These are phyloP conservation scores for Malthinus seriepunctatus DNA, from an alignment of 2,888 invertebrate species.

Conservation along the genomic window DNA sequence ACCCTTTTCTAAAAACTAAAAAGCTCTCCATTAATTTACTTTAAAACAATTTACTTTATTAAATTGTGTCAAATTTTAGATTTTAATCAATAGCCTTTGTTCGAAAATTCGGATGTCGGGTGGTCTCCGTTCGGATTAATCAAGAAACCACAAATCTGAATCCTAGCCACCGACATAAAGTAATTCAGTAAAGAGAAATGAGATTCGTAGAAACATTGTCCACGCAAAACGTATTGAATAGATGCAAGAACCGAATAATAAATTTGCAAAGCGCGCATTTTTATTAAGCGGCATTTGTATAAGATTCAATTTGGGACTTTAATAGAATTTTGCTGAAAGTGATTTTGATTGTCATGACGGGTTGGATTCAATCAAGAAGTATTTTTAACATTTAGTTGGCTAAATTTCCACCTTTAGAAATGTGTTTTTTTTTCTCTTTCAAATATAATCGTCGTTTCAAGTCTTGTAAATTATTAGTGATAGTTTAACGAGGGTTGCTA, in stretches of 20 bases:
- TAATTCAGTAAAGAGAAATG: slow-evolving; percentile 42
- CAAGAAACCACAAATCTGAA: slow-evolving; percentile 53
- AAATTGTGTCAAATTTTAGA: no score
- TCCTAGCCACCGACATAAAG: slow-evolving; percentile 45
- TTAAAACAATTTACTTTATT: no score
- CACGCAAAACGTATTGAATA: slow-evolving; percentile 39
- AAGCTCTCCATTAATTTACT: no score
- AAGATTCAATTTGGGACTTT: slow-evolving; percentile 22
- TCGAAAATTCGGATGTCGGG: slow-evolving; percentile 10
- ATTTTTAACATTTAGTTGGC: background rate
- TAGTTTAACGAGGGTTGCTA: slow-evolving; percentile 11
- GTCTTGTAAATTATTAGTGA: slow-evolving; percentile 10
- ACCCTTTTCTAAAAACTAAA: background rate
- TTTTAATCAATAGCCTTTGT: no score
- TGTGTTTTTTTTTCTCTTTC: no score
- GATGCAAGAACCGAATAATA: slow-evolving; percentile 37
- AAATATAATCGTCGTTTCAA: slow-evolving; percentile 8
- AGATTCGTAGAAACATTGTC: slow-evolving; percentile 44
- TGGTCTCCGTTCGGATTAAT: slow-evolving; percentile 49
- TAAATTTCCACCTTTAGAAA: background rate
- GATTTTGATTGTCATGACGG: slow-evolving; percentile 9
- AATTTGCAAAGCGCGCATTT: slow-evolving; percentile 41
- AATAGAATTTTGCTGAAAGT: slow-evolving; percentile 16
- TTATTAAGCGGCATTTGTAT: slow-evolving; percentile 18
- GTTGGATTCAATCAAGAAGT: background rate